Conservation (phyloP, 1,140 invertebrate species). For the Cotesia typhae region DNA sequence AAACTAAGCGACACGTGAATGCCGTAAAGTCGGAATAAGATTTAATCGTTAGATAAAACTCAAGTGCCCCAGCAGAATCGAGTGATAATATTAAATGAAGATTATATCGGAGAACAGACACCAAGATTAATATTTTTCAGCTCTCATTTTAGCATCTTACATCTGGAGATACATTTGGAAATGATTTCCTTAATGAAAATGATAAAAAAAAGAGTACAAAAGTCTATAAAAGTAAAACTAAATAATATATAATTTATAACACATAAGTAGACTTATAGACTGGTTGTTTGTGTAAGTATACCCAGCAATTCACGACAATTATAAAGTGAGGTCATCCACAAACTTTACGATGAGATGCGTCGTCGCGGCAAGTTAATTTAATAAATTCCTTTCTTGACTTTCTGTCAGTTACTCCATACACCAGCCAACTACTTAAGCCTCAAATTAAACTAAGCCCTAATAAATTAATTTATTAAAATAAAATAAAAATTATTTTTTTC, state of each 20-base stretch:
- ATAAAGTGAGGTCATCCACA: slow-evolving; percentile 66
- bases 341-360: slow-evolving; percentile 63
- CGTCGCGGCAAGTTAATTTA: slow-evolving; percentile 66
- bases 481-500: neutral
- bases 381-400: slow-evolving; percentile 61
- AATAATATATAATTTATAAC: no score
- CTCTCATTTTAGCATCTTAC: no score
- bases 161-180: no score
- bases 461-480: slow-evolving; percentile 1
- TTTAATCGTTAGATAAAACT: no score
- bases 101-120: no score
- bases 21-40: no score
- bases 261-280: no score
- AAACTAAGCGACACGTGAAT: no score
- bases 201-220: neutral
- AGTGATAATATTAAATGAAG: no score
- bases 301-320: slow-evolving; percentile 64
- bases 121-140: no score
- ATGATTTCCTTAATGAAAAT: no score
- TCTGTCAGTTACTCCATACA: slow-evolving; percentile 43
- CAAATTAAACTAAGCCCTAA: neutral
- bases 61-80: no score
- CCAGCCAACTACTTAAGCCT: neutral
- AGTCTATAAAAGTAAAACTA: neutral
- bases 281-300: slow-evolving; percentile 13